phyloP scores from a whole-genome alignment of 2,888 invertebrate species.

The Congeria kusceri region DNA sequence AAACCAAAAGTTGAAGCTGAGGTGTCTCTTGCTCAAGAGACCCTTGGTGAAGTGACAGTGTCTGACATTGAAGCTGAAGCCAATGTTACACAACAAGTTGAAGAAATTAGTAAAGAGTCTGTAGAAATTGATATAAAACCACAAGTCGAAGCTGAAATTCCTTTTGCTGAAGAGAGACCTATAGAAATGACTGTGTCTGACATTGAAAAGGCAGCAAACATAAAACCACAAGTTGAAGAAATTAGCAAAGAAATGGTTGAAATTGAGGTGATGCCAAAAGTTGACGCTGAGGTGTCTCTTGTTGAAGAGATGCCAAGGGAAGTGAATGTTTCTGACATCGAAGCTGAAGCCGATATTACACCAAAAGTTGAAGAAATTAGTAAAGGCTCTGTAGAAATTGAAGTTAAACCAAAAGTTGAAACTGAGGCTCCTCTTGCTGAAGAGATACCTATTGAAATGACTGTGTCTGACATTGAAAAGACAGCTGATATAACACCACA shows the following conservation, averaged over 20 bases:
- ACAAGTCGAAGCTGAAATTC: constrained; percentile 22
- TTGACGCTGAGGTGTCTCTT: constrained; percentile 23
- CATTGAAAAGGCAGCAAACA: constrained; percentile 5
- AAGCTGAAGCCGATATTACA: constrained; percentile 16
- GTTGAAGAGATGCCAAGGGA: constrained; percentile 36
- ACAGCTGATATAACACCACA: constrained; percentile 21
- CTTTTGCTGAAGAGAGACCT: constrained; percentile 4
- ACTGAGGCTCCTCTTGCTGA: constrained; percentile 8
- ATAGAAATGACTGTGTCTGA: constrained; percentile 26
- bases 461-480: constrained; percentile 9
- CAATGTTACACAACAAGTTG: constrained; percentile 5
- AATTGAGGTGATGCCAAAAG: constrained; percentile 28
- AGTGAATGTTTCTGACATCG: constrained; percentile 6
- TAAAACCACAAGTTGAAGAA: constrained; percentile 28
- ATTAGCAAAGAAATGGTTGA: constrained; percentile 29
- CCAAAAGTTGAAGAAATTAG: constrained; percentile 23
- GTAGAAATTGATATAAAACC: constrained; percentile 5
- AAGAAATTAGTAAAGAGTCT: constrained; percentile 3
- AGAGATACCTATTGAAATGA: constrained; percentile 24
- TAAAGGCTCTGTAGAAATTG: constrained; percentile 29
- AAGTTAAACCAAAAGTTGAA: constrained; percentile 25
- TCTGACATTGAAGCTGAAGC: constrained; percentile 16
- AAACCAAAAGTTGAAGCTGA: constrained; percentile 11
- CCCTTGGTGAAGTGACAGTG: constrained; percentile 17
- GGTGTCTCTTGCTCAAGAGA: constrained; percentile 7